Conservation (phyloP, 2,797 vertebrate species). For the Ceryle rudis region DNA sequence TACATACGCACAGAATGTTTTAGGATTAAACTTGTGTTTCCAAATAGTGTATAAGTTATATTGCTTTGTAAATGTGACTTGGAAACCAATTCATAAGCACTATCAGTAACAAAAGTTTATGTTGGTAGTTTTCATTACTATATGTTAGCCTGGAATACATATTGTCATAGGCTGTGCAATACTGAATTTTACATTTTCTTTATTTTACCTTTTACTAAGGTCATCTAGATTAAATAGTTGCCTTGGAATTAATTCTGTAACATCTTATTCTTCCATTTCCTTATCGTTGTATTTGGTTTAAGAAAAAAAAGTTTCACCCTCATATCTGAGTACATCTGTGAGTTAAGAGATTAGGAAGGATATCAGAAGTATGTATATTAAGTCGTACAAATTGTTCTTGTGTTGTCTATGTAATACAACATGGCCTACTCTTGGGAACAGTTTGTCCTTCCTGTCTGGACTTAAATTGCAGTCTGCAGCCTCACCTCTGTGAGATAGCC, state of each 20-base stretch:
- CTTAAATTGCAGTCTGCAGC: conserved; percentile 42
- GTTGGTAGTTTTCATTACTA: background rate
- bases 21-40: background rate
- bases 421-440: background rate
- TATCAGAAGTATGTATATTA: too few species aligned
- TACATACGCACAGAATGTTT: background rate
- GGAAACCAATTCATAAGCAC: background rate
- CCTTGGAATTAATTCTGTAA: background rate
- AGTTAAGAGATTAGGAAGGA: too few species aligned
- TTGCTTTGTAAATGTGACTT: background rate
- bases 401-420: background rate
- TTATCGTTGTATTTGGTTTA: background rate
- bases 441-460: conserved; percentile 34
- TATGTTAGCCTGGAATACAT: background rate
- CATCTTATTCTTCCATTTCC: background rate
- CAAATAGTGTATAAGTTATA: background rate
- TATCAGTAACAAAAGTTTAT: background rate
- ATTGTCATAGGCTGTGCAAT: background rate
- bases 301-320: background rate
- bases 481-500: conserved; percentile 14
- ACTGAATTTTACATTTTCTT: background rate
- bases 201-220: background rate
- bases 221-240: background rate
- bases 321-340: background rate
- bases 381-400: conserved; percentile 6